Conservation (phyloP, 2,888 invertebrate genomes). For the Rhorus exstirpatorius region DNA sequence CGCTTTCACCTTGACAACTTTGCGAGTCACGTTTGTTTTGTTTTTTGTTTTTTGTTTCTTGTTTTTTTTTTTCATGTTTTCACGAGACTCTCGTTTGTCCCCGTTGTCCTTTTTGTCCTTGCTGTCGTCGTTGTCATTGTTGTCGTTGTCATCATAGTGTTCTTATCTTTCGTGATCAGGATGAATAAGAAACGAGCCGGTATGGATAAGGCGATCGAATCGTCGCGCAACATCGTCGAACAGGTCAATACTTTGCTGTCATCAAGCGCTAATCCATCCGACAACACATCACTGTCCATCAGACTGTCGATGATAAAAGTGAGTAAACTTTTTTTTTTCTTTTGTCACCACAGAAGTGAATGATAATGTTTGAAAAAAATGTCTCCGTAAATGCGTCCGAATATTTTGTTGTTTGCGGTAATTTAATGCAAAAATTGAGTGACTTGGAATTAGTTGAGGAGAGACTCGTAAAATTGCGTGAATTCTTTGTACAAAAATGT, state of each 20-base stretch:
- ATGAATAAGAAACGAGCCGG: constrained; percentile 80
- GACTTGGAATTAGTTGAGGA: no score
- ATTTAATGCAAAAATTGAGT: no score
- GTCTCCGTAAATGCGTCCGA: no score
- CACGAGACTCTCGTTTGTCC: no score
- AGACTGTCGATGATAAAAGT: constrained; percentile 90
- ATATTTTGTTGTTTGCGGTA: no score
- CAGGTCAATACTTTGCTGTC: constrained; percentile 87
- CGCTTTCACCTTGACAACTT: constrained; percentile 49
- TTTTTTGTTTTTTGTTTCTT: neutral
- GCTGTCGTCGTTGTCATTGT: no score
- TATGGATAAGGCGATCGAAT: constrained; percentile 77
- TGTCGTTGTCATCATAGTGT: neutral
- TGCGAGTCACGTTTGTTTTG: constrained; percentile 9
- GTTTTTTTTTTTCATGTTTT: neutral
- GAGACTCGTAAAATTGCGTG: no score
- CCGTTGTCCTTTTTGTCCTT: no score
- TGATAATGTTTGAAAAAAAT: no score
- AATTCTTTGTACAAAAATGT: no score
- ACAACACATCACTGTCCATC: constrained; percentile 89
- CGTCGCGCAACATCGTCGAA: constrained; percentile 82
- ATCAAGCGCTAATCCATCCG: constrained; percentile 89
- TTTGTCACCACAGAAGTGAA: no score
- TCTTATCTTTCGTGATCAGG: constrained; percentile 38
- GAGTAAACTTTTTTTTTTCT: constrained; percentile 66